Evolutionary conservation across 2,797 vertebrate genomes (phyloP).

Genomic region (Platyrinchus mystaceus): DNA sequence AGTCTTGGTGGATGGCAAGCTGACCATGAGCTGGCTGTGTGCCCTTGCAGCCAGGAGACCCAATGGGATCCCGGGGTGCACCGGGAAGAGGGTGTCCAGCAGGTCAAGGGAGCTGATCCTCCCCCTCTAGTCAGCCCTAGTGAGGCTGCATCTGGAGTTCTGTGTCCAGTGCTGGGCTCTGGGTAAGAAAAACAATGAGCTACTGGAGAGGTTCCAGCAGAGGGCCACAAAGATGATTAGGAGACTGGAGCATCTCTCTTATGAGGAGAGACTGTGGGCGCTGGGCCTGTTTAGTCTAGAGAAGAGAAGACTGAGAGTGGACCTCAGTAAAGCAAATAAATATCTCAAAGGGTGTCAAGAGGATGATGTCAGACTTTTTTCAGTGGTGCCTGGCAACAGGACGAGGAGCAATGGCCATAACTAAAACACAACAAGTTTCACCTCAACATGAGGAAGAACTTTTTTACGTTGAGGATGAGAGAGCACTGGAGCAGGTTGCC

Average conservation of each 20-base stretch:
- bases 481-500: not conserved
- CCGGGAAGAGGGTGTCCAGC: not conserved
- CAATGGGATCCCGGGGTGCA: not conserved
- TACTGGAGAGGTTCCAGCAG: not conserved
- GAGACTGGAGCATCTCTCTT: not conserved
- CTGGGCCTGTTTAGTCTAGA: not conserved
- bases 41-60: not conserved
- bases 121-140: not conserved
- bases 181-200: not conserved
- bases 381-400: not conserved
- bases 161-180: not conserved
- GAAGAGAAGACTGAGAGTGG: not conserved
- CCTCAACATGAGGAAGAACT: not conserved
- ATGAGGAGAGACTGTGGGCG: not conserved
- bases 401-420: not conserved
- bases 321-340: not conserved
- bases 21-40: not conserved
- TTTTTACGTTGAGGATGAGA: not conserved
- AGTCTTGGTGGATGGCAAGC: not conserved
- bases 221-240: rapidly evolving
- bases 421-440: not conserved
- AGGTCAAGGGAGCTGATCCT: not conserved
- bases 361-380: not conserved
- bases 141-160: not conserved
- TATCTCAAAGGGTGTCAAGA: not conserved